phyloP scores from a whole-genome alignment of 2,113 vertebrate genomes.

The Tinamus guttatus region DNA sequence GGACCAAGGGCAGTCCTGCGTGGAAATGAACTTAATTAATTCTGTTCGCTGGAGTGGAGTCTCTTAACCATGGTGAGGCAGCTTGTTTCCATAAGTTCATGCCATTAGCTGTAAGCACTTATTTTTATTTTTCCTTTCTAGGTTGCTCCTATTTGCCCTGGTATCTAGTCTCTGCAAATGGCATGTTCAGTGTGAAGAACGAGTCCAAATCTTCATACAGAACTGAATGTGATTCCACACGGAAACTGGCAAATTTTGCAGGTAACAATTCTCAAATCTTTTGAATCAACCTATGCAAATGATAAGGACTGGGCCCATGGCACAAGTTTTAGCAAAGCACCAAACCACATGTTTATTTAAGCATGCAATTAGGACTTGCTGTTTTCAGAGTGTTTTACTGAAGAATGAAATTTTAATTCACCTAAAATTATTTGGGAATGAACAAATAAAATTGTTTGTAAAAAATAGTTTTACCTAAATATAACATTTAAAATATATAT shows the following conservation, averaged over 20 bases:
- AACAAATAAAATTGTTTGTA: not conserved
- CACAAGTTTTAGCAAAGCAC: not conserved
- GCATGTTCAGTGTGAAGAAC: not conserved
- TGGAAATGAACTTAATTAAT: slow-evolving; percentile 78
- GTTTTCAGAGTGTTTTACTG: not conserved
- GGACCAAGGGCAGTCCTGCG: slow-evolving; percentile 61
- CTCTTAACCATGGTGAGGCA: slow-evolving; percentile 42
- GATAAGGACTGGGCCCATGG: not conserved
- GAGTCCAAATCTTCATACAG: not conserved
- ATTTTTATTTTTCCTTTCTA: slow-evolving; percentile 22
- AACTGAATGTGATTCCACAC: not conserved
- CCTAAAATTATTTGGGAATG: not conserved
- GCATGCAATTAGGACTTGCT: not conserved
- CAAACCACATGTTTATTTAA: slow-evolving; percentile 8
- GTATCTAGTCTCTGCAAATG: not conserved
- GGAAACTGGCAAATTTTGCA: not conserved
- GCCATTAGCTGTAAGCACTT: slow-evolving; percentile 1
- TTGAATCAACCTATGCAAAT: not conserved
- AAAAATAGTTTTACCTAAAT: not conserved
- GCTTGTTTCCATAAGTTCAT: slow-evolving; percentile 51
- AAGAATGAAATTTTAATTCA: not conserved
- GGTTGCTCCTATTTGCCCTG: not conserved
- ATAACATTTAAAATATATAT: not conserved
- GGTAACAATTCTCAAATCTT: not conserved
- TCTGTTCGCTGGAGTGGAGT: slow-evolving; percentile 57